These are phyloP conservation scores for Brachionus rubens DNA, from an alignment of 1,140 invertebrate genomes.

Conservation along the genomic window DNA sequence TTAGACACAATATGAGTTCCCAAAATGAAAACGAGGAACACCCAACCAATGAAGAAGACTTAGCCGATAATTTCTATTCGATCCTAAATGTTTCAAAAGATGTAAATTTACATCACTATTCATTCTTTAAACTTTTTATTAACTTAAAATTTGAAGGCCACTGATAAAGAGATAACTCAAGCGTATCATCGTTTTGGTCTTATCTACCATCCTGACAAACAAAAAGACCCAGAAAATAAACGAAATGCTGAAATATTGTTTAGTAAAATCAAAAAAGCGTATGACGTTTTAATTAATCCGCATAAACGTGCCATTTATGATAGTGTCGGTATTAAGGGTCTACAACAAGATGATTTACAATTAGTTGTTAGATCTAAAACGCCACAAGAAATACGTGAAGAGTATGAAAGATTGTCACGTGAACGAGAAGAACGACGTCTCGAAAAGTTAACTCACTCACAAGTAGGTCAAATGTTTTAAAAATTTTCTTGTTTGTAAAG, in stretches of 20 bases:
- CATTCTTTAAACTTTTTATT: neutral
- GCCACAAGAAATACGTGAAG: slow-evolving; percentile 85
- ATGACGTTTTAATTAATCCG: slow-evolving; percentile 44
- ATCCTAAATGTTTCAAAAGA: slow-evolving; percentile 37
- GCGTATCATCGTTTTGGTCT: slow-evolving; percentile 32
- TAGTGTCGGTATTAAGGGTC: slow-evolving; percentile 35
- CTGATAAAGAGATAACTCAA: slow-evolving; percentile 10
- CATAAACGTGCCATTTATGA: slow-evolving; percentile 46
- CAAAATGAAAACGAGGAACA: neutral
- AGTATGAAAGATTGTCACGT: slow-evolving; percentile 77
- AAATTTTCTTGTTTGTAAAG: neutral
- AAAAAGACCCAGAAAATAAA: slow-evolving; percentile 21
- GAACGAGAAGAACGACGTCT: slow-evolving; percentile 77
- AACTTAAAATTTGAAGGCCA: neutral
- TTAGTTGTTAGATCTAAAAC: slow-evolving; percentile 78
- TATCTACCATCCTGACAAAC: slow-evolving; percentile 46
- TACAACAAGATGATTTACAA: slow-evolving; percentile 49
- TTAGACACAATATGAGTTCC: no score
- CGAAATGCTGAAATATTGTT: slow-evolving; percentile 34
- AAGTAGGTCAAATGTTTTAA: slow-evolving; percentile 58
- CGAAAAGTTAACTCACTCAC: slow-evolving; percentile 82
- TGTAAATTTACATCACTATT: no score
- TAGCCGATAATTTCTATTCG: slow-evolving; percentile 25
- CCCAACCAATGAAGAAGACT: neutral
- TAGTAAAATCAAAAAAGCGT: slow-evolving; percentile 44